phyloP scores from a whole-genome alignment of 2,888 invertebrate species.

The Hedychridium roseum region DNA sequence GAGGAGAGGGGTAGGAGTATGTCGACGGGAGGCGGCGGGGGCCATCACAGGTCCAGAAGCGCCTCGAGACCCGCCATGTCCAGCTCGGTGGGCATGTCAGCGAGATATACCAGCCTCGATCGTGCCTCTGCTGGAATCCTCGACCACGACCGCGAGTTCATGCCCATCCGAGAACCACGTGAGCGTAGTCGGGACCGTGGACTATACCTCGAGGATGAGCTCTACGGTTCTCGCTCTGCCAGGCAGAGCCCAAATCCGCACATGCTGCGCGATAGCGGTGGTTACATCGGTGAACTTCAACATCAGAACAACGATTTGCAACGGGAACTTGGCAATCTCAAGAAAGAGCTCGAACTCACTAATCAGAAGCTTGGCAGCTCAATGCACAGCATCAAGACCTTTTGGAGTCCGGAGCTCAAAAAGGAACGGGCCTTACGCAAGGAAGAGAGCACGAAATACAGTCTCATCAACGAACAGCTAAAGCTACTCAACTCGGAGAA shows the following conservation, averaged over 20 bases:
- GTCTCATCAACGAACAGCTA: slow-evolving; percentile 94
- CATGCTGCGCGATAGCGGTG: slow-evolving; percentile 70
- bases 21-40: slow-evolving; percentile 69
- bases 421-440: slow-evolving; percentile 96
- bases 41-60: slow-evolving; percentile 81
- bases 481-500: slow-evolving; percentile 96
- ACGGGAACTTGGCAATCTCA: slow-evolving; percentile 88
- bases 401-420: slow-evolving; percentile 99
- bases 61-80: slow-evolving; percentile 76
- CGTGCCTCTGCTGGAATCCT: slow-evolving; percentile 72
- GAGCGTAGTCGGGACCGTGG: slow-evolving; percentile 73
- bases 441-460: slow-evolving; percentile 97
- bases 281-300: slow-evolving; percentile 86
- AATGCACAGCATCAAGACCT: slow-evolving; percentile 99
- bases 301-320: slow-evolving; percentile 95
- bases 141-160: slow-evolving; percentile 86
- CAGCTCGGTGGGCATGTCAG: slow-evolving; percentile 62
- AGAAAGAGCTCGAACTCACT: slow-evolving; percentile 93
- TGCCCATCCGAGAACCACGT: slow-evolving; percentile 82
- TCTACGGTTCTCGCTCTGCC: slow-evolving; percentile 72
- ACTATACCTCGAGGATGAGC: slow-evolving; percentile 76
- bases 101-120: slow-evolving; percentile 76
- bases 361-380: slow-evolving; percentile 97
- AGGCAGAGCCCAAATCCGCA: slow-evolving; percentile 77
- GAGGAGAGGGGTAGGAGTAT: slow-evolving; percentile 75